These are phyloP conservation scores for Pangasius djambal DNA, from an alignment of 2,797 vertebrate species.

Conservation along the genomic window DNA sequence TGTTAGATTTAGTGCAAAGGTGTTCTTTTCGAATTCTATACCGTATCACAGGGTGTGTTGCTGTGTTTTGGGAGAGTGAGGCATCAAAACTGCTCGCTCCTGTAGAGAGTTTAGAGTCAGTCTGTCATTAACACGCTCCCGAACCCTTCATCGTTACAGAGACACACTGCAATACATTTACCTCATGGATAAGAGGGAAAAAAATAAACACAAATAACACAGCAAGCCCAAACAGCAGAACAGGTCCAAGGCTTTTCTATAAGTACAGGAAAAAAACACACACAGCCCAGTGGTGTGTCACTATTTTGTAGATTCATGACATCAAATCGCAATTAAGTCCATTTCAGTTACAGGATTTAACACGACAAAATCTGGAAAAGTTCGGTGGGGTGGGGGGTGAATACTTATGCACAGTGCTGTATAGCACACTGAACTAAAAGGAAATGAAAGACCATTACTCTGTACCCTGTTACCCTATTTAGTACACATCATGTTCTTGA, in stretches of 20 bases:
- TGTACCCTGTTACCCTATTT: no score
- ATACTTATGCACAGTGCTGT: background rate
- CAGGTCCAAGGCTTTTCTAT: background rate
- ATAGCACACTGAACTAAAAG: background rate
- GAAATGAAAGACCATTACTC: background rate
- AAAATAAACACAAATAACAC: background rate
- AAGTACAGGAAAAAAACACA: background rate
- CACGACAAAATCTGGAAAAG: background rate
- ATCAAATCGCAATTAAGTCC: background rate
- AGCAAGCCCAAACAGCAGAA: background rate
- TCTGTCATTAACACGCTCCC: slow-evolving; percentile 34
- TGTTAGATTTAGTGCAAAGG: background rate
- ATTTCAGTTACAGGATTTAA: background rate
- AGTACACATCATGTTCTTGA: background rate
- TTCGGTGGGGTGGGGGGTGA: background rate
- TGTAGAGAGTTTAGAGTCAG: slow-evolving; percentile 33
- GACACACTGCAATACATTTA: background rate
- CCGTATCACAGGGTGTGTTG: background rate
- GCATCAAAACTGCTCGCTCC: slow-evolving; percentile 31
- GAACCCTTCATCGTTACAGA: background rate
- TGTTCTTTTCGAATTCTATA: background rate
- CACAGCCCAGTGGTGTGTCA: background rate
- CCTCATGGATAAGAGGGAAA: background rate
- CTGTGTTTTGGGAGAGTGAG: background rate
- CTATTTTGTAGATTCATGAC: background rate